Conservation (phyloP, 1,140 invertebrate species). For the Aphaenogaster rudis region DNA sequence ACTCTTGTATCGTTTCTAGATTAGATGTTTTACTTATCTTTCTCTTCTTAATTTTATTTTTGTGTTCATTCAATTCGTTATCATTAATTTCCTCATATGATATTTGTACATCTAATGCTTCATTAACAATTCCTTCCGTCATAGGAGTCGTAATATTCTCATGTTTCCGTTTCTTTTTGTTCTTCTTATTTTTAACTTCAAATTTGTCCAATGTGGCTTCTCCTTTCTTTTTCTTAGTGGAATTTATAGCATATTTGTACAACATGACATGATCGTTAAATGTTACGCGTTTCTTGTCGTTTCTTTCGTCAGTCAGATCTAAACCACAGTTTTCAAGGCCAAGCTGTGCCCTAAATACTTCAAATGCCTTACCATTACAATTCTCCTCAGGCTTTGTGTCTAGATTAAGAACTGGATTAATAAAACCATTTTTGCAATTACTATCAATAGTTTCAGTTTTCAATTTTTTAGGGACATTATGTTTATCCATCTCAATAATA, state of each 20-base stretch:
- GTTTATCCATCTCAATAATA: conserved; percentile 1
- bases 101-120: conserved; percentile 77
- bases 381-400: conserved; percentile 46
- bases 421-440: conserved; percentile 67
- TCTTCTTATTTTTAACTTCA: conserved; percentile 82
- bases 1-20: conserved; percentile 82
- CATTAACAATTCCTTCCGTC: conserved; percentile 72
- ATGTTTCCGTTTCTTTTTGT: conserved; percentile 74
- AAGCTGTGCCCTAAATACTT: conserved; percentile 78
- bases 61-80: conserved; percentile 79
- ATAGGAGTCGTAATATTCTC: not conserved
- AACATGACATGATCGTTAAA: conserved; percentile 81
- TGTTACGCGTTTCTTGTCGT: conserved; percentile 81
- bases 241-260: conserved; percentile 81
- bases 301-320: conserved; percentile 82
- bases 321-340: conserved; percentile 82
- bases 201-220: conserved; percentile 82
- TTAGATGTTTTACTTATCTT: conserved; percentile 69
- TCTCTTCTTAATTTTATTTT: conserved; percentile 71
- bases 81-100: conserved; percentile 76
- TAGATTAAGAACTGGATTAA: conserved; percentile 78
- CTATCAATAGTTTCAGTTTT: conserved; percentile 27
- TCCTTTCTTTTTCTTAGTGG: conserved; percentile 74
- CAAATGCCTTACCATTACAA: conserved; percentile 76
- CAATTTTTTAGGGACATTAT: conserved; percentile 46